phyloP scores from a whole-genome alignment of 2,888 invertebrate genomes.

The Sphecodes monilicornis region DNA sequence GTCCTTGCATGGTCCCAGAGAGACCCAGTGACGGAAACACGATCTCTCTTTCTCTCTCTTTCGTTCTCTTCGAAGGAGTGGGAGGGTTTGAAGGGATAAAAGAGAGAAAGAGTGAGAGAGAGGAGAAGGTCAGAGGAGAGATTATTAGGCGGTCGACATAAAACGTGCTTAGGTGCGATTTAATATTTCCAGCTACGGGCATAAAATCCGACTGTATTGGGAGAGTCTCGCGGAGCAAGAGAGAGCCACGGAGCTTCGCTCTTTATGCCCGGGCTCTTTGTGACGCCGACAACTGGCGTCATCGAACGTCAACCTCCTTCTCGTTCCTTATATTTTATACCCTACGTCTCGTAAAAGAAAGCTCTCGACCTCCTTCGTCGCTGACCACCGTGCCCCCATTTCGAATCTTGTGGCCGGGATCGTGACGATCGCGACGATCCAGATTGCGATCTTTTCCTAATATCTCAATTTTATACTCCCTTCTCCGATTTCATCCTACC shows the following conservation, averaged over 20 bases:
- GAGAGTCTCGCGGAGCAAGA: slow-evolving; percentile 41
- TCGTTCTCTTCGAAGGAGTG: neutral
- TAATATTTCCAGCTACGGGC: slow-evolving; percentile 84
- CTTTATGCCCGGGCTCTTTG: slow-evolving; percentile 63
- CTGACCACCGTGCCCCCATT: slow-evolving; percentile 29
- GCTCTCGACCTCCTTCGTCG: slow-evolving; percentile 58
- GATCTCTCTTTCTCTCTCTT: neutral
- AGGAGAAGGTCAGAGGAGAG: slow-evolving; percentile 65
- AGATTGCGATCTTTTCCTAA: slow-evolving; percentile 8
- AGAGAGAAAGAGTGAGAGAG: slow-evolving; percentile 40
- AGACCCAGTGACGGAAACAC: slow-evolving; percentile 23
- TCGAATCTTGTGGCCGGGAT: slow-evolving; percentile 25
- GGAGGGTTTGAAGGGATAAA: slow-evolving; percentile 9
- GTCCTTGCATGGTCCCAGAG: slow-evolving; percentile 1
- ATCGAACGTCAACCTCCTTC: slow-evolving; percentile 61
- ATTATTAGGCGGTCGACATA: slow-evolving; percentile 82
- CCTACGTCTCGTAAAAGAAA: slow-evolving; percentile 59
- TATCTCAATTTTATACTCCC: slow-evolving; percentile 31
- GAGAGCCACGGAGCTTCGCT: slow-evolving; percentile 48
- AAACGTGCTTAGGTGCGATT: slow-evolving; percentile 84
- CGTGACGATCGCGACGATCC: neutral
- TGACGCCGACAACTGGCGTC: slow-evolving; percentile 72
- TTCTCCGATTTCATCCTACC: too few species aligned
- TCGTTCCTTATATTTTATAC: slow-evolving; percentile 62
- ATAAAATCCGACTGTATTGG: slow-evolving; percentile 81